Percentiles rank a stretch among this genome's conserved stretches.
phyloP scores from a whole-genome alignment of 2,888 invertebrate genomes.

The Dryococelus australis region DNA sequence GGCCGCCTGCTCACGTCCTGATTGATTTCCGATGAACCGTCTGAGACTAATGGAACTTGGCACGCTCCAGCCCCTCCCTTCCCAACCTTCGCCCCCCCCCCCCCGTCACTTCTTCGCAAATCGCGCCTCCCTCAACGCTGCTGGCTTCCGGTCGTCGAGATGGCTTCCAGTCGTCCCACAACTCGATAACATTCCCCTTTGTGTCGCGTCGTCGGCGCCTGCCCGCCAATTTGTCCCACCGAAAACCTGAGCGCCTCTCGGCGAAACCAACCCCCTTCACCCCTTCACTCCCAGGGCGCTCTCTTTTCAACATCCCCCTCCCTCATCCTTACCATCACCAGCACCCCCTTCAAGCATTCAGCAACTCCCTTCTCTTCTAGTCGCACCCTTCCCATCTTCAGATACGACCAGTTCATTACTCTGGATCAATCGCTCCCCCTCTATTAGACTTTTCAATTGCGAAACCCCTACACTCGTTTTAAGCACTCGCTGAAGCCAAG shows the following conservation, averaged over 20 bases:
- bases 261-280: neutral
- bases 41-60: conserved; percentile 16
- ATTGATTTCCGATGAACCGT: neutral
- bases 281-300: too few relatives aligned
- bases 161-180: neutral
- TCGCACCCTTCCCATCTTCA: neutral
- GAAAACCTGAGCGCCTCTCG: neutral
- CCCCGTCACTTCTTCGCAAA: neutral
- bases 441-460: neutral
- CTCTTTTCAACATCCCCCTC: neutral
- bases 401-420: conserved; percentile 10
- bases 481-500: neutral
- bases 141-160: conserved; percentile 1
- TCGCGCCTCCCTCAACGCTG: neutral
- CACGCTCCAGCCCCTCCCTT: neutral
- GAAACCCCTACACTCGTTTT: neutral
- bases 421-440: neutral
- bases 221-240: neutral
- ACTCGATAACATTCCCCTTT: neutral
- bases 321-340: neutral
- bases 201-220: neutral
- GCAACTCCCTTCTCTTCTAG: neutral
- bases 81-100: neutral
- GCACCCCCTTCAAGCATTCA: neutral
- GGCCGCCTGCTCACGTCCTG: neutral